Base-by-base conservation (phyloP, 92 coral and sea anemone species). In the Heteractis magnifica region DNA sequence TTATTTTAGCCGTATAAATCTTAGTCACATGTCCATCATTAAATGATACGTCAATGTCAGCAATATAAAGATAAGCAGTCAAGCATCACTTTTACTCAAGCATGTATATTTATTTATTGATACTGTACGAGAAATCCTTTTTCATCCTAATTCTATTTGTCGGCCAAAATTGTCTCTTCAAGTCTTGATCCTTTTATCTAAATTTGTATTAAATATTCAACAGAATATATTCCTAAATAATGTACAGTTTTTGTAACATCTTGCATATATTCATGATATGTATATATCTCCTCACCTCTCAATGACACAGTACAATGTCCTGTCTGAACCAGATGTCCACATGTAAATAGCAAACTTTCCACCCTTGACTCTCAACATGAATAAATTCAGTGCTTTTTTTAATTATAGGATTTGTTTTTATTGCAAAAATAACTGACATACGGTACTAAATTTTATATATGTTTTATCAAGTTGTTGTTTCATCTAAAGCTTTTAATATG, bases 61-160 rank as follows among this genome's bases (percentile, higher is more conserved):
- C 50, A 53, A 79, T 79, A 53, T 56, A 13, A 15, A 26, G 76
- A 81, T 51, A 81, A 81, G 41, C 77, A 81, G 15, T 48, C 84
- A 81, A 60, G 77, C 84, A 70, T 81, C 64, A 81, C 48, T 62
- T 52, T 70, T 44, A 81, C 13, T 48, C 77, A 81, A 60, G 77
- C 84, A 70, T 81, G 84, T 68, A 62, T 49, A 14, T 60, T 65
- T 51, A 81, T 81, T 65, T 15, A 10, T 71, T 20, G 49, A 49
- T 74, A 51, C 78, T 44, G 23, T 80, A 56, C 10, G 8, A 65
- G 70, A 49, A 10, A 52, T 14, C 56, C 5, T 10, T 10, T 60
- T 8, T 60, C 4, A 11, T 21, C 58, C 8, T 56, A 34, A 1
- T 79, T 65, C 23, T 4, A 3, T 10, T 65, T 6, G 0, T 48